phyloP scores from a whole-genome alignment of 2,797 vertebrate genomes.

The Acomys russatus region DNA sequence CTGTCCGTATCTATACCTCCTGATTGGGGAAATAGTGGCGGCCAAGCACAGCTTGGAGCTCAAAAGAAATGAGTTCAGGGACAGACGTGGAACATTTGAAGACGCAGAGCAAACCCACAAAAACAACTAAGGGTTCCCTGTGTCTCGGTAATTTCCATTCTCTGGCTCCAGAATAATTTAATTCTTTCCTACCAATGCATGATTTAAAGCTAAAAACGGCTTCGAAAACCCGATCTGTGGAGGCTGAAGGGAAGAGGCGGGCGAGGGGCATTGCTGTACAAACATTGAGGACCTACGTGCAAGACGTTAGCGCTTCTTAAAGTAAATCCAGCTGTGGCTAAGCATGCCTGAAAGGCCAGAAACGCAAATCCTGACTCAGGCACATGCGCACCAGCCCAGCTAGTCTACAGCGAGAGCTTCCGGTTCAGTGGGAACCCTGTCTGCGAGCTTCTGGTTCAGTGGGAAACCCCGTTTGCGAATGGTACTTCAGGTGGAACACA shows the following conservation, averaged over 20 bases:
- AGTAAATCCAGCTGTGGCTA: not conserved
- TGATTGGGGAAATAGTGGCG: not conserved
- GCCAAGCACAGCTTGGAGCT: not conserved
- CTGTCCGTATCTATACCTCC: not conserved
- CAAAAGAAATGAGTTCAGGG: not conserved
- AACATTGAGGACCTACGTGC: not conserved
- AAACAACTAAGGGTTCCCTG: not conserved
- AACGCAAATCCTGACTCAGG: not conserved
- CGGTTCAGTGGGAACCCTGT: too few relatives aligned
- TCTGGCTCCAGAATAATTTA: not conserved
- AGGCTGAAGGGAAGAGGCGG: too few relatives aligned
- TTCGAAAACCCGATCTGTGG: not conserved
- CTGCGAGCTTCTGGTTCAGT: not conserved
- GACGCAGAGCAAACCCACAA: not conserved
- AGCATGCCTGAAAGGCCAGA: not conserved
- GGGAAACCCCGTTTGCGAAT: not conserved
- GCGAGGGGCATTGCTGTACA: accelerated
- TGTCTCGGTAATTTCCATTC: not conserved
- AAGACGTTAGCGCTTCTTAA: not conserved
- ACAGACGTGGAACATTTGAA: not conserved
- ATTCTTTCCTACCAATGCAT: not conserved
- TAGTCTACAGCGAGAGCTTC: not conserved
- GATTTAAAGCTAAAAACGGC: not conserved
- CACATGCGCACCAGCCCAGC: not conserved
- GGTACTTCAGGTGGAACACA: not conserved